phyloP scores from a whole-genome alignment of 2,797 vertebrate species.

The Carduelis carduelis region DNA sequence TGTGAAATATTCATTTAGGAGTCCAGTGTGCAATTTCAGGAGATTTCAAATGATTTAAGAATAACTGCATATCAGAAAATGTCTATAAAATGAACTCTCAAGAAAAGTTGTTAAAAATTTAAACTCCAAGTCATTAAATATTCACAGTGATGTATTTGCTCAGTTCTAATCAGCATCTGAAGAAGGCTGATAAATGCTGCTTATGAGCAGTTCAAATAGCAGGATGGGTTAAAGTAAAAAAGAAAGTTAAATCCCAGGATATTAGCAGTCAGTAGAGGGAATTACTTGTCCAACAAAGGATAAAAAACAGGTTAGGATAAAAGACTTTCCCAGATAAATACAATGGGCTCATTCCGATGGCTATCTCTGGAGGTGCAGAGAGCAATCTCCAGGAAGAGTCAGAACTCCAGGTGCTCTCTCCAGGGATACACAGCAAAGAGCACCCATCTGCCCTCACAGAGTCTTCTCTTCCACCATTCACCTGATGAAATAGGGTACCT shows the following conservation, averaged over 20 bases:
- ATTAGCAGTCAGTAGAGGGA: not conserved
- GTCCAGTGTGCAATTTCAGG: not conserved
- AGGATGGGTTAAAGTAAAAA: not conserved
- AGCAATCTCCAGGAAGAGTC: not conserved
- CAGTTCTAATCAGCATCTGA: not conserved
- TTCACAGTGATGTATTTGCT: not conserved
- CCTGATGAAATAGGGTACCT: not conserved
- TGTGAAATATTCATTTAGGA: not conserved
- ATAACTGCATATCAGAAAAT: not conserved
- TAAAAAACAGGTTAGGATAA: not conserved
- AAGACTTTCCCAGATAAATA: not conserved
- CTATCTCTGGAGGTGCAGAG: not conserved
- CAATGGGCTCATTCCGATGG: not conserved
- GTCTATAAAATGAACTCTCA: not conserved
- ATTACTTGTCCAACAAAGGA: not conserved
- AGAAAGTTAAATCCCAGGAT: not conserved
- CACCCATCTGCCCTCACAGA: not conserved
- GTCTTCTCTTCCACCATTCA: not conserved
- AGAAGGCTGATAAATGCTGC: not conserved
- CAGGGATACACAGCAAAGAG: not conserved
- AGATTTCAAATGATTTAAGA: not conserved
- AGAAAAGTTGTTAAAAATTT: not conserved
- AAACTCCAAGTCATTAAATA: not conserved
- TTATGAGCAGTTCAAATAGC: not conserved
- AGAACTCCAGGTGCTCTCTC: not conserved